Base-by-base conservation (phyloP, 1,140 invertebrate genomes). In the Telenomus remus region DNA sequence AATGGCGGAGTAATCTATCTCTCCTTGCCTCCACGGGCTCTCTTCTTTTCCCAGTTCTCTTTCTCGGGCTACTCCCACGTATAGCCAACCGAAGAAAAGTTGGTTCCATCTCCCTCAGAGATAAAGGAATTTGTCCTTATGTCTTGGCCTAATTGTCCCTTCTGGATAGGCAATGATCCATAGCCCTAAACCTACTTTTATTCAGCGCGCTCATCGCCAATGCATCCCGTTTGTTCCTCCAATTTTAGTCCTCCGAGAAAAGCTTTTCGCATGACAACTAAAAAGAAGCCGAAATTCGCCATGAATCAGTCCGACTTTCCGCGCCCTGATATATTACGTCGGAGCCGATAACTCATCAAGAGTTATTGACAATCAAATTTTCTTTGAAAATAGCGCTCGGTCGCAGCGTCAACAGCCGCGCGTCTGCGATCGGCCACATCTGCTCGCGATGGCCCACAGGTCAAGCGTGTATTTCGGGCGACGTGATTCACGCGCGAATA, bases 1-100 rank as follows among this genome's bases (percentile, higher is more conserved):
- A 92, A 92, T 92, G 91, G 91, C 91, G 91, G 91, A 90, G 91
- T 91, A 91, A 92, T 92, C 91, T 92, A 92, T 92, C 91, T 92
- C 86, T 88, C 87, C 88, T 88, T 88, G 84, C 85, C 84, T 86
- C 82, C 79, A 79, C 76, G 79, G 80, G 81, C 83, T 86, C 86
- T 85, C 85, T 88, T 86, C 86, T 87, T 87, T 87, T 86, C 81
- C 82, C 81, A 78, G 80, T 71, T 82, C 81, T 80, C 82, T 82
- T 81, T 82, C 81, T 79, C 70, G 54, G 68, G 72, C 74, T 80
- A 86, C 85, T 88, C 88, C 87, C 86, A 87, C 87, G 86, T 87
- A 75, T 47, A 56, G 37, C 43, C 46, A 42, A 73, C 75, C 55
- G 53, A 81, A 82, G 81, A 80, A 85, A 82, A 84, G 79, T 84